Evolutionary conservation across 2,113 vertebrate species (phyloP), one percentile per base, ranked within the genome.

Genomic region (Struthio camelus): DNA sequence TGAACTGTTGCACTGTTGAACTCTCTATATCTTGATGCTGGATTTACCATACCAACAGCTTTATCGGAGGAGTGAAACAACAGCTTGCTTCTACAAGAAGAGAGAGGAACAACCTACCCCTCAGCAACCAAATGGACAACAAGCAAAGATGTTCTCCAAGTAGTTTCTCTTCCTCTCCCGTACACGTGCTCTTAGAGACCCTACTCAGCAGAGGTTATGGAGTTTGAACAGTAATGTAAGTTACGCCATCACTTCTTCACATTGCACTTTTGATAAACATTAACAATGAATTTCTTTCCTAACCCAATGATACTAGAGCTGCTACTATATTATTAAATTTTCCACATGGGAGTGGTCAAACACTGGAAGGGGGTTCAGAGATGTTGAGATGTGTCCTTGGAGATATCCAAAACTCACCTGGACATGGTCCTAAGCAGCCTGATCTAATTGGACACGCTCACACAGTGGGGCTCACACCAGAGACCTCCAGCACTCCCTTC

Each of bases 11-110:
- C 78, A 62, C 93, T 71, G 59, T 27, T 73, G 85, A 84, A 73
- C 90, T 71, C 79, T 56, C 85, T 59, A 24, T 19, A 25, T 78
- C 91, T 89, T 10, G 0, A 6, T 40, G 80, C 73, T 80, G 90
- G 76, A 50, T 85, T 84, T 81, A 28, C 89, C 76, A 36, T 27
- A 38, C 87, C 83, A 81, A 90, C 94, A 93, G 94, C 89, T 93
- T 94, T 84, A 28, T 54, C 0, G 20, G 89, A 80, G 84, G 92
- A 95, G 91, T 53, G 85, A 87, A 92, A 85, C 66, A 64, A 62
- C 92, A 93, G 80, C 91, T 95, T 88, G 70, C 61, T 81, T 72
- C 44, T 25, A 34, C 0, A n/a, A 90, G 84, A 78, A 90, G 81
- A 83, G 86, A 92, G 56, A 87, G 80, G 78, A 95, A 28, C 53